A percentile compares a stretch with the other conserved stretches of the same genome.
Conservation (phyloP, 53 echinoderm and acorn worm species). For the Holothuria scabra region DNA sequence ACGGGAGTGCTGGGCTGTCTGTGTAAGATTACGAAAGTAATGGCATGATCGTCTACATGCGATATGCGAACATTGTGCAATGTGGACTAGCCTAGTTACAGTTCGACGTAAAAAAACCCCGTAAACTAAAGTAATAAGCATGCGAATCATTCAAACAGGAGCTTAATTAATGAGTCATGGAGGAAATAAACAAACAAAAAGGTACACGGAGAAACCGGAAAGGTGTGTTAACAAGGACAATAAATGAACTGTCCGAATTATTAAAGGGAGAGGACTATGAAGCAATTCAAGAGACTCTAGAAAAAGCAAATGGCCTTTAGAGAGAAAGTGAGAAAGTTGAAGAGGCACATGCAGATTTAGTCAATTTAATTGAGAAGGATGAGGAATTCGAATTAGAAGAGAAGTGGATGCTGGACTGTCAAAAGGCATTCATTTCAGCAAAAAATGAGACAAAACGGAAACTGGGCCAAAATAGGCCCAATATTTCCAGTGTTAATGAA, state of each 20-base stretch:
- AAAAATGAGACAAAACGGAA: not conserved
- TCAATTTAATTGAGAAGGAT: conserved; percentile 41
- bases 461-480: not conserved
- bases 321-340: conserved; percentile 49
- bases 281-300: conserved; percentile 2
- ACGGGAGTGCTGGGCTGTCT: too few relatives aligned
- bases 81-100: too few relatives aligned
- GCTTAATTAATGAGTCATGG: not conserved
- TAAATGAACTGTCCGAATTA: conserved; percentile 15
- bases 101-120: too few relatives aligned
- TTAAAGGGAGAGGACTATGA: not conserved
- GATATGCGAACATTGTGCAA: too few relatives aligned
- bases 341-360: conserved; percentile 44
- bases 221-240: not conserved
- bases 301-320: conserved; percentile 35
- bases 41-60: too few relatives aligned
- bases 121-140: too few relatives aligned
- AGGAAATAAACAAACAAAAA: conserved; percentile 14
- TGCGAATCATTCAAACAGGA: too few relatives aligned
- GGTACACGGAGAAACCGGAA: conserved; percentile 10
- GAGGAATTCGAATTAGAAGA: conserved; percentile 40
- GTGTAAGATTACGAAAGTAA: too few relatives aligned
- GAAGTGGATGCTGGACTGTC: conserved; percentile 43
- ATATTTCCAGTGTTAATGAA: too few relatives aligned
- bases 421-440: not conserved